These are phyloP conservation scores for Ptychobarbus kaznakovi DNA, from an alignment of 2,797 vertebrate genomes.

Conservation along the genomic window DNA sequence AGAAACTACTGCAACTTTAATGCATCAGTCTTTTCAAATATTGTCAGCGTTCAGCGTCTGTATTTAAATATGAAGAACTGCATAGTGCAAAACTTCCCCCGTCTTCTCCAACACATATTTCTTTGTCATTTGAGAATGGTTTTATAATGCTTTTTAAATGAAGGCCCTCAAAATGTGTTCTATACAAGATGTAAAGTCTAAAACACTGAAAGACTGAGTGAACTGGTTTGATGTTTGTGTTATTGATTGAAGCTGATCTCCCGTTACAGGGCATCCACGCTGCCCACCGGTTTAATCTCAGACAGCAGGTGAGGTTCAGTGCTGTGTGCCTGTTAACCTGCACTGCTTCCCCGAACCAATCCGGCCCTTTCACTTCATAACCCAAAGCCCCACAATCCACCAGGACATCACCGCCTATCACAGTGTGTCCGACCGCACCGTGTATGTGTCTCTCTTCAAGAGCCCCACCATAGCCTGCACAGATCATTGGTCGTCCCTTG, in stretches of 20 bases:
- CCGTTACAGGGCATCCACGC: conserved; percentile 73
- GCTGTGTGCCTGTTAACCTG: conserved; percentile 51
- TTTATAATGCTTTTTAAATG: conserved; percentile 2
- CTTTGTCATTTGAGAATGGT: not conserved
- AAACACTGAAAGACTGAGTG: conserved; percentile 9
- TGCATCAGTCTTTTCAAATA: not conserved
- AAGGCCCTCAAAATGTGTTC: conserved; percentile 3
- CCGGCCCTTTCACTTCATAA: conserved; percentile 61
- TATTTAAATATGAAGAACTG: not conserved
- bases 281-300: conserved; percentile 80
- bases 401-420: conserved; percentile 58
- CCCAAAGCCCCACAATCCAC: conserved; percentile 50
- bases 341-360: conserved; percentile 57
- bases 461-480: conserved; percentile 61
- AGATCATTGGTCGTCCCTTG: conserved; percentile 60
- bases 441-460: conserved; percentile 53
- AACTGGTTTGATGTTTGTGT: conserved; percentile 28
- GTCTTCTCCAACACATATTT: conserved; percentile 8
- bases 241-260: conserved; percentile 62
- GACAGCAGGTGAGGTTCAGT: conserved; percentile 79
- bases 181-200: not conserved
- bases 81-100: not conserved
- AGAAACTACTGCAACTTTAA: not conserved
- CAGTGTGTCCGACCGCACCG: conserved; percentile 56
- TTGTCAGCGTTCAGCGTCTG: not conserved